These are phyloP conservation scores for Phrynosoma platyrhinos DNA, from an alignment of 2,113 vertebrate genomes.

Conservation along the genomic window DNA sequence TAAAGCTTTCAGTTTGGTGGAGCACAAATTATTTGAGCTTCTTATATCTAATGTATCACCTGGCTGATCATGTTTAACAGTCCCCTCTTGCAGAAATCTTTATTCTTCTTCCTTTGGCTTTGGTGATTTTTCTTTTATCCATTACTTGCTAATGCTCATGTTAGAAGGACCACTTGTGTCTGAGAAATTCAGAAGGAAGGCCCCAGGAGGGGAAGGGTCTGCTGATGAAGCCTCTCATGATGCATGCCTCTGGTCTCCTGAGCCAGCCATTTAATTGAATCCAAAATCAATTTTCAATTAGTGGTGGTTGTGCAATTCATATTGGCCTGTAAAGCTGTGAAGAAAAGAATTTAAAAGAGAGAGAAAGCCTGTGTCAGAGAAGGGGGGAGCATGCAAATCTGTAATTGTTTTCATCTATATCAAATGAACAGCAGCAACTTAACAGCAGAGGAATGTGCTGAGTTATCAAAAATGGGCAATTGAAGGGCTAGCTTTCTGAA, in stretches of 20 bases:
- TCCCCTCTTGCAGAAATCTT: not conserved
- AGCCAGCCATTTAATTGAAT: constrained; percentile 68
- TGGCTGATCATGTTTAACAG: too few relatives aligned
- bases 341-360: constrained; percentile 41
- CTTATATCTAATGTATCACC: not conserved
- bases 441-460: constrained; percentile 38
- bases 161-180: not conserved
- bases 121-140: not conserved
- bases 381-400: constrained; percentile 57
- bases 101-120: not conserved
- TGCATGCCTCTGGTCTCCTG: constrained; percentile 40
- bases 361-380: constrained; percentile 15
- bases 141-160: constrained; percentile 12
- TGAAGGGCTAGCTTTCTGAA: not conserved
- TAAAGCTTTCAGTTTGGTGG: not conserved
- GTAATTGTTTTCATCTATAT: constrained; percentile 63
- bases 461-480: constrained; percentile 12
- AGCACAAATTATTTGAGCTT: not conserved
- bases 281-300: constrained; percentile 80
- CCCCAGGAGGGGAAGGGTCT: not conserved
- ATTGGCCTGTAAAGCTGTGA: constrained; percentile 65
- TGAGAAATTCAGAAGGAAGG: constrained; percentile 47
- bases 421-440: constrained; percentile 49
- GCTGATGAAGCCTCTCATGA: constrained; percentile 38
- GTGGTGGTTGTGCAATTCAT: constrained; percentile 66